Evolutionary conservation across 1,140 invertebrate species (phyloP).

Genomic region (roundworm (Caenorhabditis elegans)): WBcel235 BX284605.5:14037001-14037500

Average conservation of each 20-base stretch:
- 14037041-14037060: slow-evolving; percentile 26
- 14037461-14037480: neutral
- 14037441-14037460: neutral
- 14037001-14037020: slow-evolving; percentile 41
- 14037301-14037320: slow-evolving; percentile 34
- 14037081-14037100: slow-evolving; percentile 43
- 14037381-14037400: neutral
- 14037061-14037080: slow-evolving; percentile 31
- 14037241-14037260: neutral
- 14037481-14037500: neutral
- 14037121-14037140: slow-evolving; percentile 39
- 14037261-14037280: slow-evolving; percentile 29
- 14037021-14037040: slow-evolving; percentile 43
- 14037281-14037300: slow-evolving; percentile 22
- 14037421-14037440: neutral
- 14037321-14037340: slow-evolving; percentile 19
- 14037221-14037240: slow-evolving; percentile 32
- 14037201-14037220: neutral
- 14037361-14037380: neutral
- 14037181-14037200: slow-evolving; percentile 32
- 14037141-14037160: slow-evolving; percentile 18
- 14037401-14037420: neutral
- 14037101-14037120: slow-evolving; percentile 34
- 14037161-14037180: slow-evolving; percentile 21
- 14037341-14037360: too few species aligned